Evolutionary conservation across 2,113 vertebrate genomes (phyloP), one percentile per base, ranked within the genome.

Genomic region (Siniperca chuatsi): DNA sequence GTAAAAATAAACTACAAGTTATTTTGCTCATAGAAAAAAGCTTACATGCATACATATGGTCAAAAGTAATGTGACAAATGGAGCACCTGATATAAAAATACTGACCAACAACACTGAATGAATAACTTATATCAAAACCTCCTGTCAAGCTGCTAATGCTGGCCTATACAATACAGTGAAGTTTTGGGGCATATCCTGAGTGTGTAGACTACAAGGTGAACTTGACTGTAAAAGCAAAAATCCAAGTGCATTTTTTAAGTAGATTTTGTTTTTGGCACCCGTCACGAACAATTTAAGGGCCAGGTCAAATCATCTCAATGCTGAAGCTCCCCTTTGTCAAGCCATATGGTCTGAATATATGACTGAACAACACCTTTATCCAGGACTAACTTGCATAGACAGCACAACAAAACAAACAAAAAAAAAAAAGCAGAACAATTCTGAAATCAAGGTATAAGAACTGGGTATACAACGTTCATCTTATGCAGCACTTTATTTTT

Each of bases 321-420:
- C 95, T 95, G 94, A 93, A 94, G 94, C 55, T 72, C 71, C 25
- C 95, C 94, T 96, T 97, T 94, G 92, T 97, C 95, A 96, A 96
- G 79, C 35, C 52, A 37, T 25, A 58, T 44, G 33, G 65, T 79
- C 55, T 57, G 16, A 58, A 66, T 73, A 68, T 60, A 94, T 93
- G 89, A 93, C 93, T 94, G 92, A 95, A 65, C 18, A 94, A 65
- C 18, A 94, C 95, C 92, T 70, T 87, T 89, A 89, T 94, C 76
- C 48, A 90, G 72, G 78, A 83, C 72, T 81, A 83, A 85, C 96
- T 98, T 98, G 97, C 97, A 99, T 98, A 98, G 97, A 96, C 97
- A 96, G 96, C 96, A 92, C 25, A 83, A 60, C 71, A 61, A 85
- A 79, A 94, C 55, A 73, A 60, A 66, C 9, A 42, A 40, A 84